Evolutionary conservation across 2,797 vertebrate species (phyloP).

Genomic region (Acropternis orthonyx): DNA sequence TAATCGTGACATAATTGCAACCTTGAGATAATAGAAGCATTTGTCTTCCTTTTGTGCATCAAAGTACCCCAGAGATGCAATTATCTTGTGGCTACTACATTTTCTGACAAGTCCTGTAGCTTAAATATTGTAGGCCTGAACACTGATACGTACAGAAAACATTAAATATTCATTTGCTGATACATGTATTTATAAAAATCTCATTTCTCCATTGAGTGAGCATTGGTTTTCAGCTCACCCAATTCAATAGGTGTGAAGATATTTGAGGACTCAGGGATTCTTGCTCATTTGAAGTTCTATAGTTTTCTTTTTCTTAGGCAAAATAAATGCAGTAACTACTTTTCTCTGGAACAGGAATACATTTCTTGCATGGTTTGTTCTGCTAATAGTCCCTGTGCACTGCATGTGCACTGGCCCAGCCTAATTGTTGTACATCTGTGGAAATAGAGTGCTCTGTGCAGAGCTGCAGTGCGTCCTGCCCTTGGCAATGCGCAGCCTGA

Average conservation of each 20-base stretch:
- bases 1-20: not conserved
- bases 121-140: slow-evolving; percentile 50
- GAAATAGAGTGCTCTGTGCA: not conserved
- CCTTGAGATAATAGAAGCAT: not conserved
- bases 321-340: not conserved
- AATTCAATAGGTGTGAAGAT: not conserved
- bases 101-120: slow-evolving; percentile 45
- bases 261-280: slow-evolving; percentile 12
- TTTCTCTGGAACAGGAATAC: not conserved
- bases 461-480: not conserved
- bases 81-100: slow-evolving; percentile 53
- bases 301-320: not conserved
- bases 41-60: slow-evolving; percentile 14
- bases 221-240: slow-evolving; percentile 1
- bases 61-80: slow-evolving; percentile 38
- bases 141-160: not conserved
- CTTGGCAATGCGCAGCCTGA: not conserved
- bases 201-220: slow-evolving; percentile 17
- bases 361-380: not conserved
- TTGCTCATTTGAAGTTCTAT: not conserved
- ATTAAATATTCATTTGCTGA: slow-evolving; percentile 68
- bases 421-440: not conserved
- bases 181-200: slow-evolving; percentile 24
- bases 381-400: not conserved
- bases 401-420: accelerated